Percentiles rank a stretch among this genome's conserved stretches.
Evolutionary conservation across 2,888 invertebrate species (phyloP).

Genomic region (Thyatira batis): DNA sequence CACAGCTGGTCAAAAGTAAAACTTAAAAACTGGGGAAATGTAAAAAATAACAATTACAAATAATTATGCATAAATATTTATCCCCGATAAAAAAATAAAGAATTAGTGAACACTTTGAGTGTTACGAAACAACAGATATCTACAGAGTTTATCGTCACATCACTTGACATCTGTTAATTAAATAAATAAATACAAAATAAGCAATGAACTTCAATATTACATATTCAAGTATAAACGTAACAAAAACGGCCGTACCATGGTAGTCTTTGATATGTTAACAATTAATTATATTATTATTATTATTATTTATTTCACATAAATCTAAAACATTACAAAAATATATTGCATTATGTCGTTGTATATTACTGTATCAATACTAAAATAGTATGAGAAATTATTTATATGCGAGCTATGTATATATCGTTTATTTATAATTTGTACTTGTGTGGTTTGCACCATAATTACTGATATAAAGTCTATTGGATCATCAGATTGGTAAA

Average conservation of each 20-base stretch:
- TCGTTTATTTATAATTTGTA: constrained; percentile 49
- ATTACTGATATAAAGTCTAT: constrained; percentile 27
- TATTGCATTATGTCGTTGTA: constrained; percentile 76
- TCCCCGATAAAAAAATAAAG: constrained; percentile 41
- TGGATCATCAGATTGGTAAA: constrained; percentile 39
- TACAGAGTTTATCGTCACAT: constrained; percentile 59
- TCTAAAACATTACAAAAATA: constrained; percentile 68
- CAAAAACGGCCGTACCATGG: constrained; percentile 41
- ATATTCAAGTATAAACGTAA: constrained; percentile 49
- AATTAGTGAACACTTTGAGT: constrained; percentile 71
- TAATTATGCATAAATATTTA: constrained; percentile 60
- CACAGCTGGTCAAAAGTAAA: constrained; percentile 44
- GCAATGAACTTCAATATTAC: constrained; percentile 49
- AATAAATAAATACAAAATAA: constrained; percentile 43
- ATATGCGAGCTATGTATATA: not conserved
- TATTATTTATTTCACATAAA: constrained; percentile 34
- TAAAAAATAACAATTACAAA: constrained; percentile 51
- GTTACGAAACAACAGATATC: constrained; percentile 53
- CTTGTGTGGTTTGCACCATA: constrained; percentile 50
- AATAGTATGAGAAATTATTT: constrained; percentile 16
- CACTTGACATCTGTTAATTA: constrained; percentile 56
- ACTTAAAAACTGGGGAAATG: constrained; percentile 55
- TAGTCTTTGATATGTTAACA: constrained; percentile 68
- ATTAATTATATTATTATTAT: constrained; percentile 17
- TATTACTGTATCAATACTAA: constrained; percentile 60